These are phyloP conservation scores for Torymus auratus DNA, from an alignment of 2,888 invertebrate genomes.

Conservation along the genomic window DNA sequence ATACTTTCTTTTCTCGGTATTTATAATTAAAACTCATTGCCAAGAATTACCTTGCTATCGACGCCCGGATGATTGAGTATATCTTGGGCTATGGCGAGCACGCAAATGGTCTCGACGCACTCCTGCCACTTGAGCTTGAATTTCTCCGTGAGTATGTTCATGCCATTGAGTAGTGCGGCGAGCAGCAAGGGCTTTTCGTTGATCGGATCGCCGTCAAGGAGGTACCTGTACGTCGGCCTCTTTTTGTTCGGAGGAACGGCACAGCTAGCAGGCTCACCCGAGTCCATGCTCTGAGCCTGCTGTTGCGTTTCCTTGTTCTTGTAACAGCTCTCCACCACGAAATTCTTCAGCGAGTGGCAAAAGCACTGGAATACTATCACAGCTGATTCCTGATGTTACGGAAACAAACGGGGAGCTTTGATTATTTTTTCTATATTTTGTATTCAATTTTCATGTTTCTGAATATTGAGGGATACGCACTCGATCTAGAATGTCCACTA, in stretches of 20 bases:
- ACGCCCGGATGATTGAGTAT: slow-evolving; percentile 79
- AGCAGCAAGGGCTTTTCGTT: slow-evolving; percentile 79
- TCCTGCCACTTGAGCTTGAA: slow-evolving; percentile 88
- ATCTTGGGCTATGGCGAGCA: slow-evolving; percentile 79
- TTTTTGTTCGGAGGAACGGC: neutral
- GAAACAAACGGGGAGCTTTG: neutral
- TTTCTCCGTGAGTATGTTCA: slow-evolving; percentile 82
- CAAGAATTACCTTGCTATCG: slow-evolving; percentile 76
- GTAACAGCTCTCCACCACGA: slow-evolving; percentile 61
- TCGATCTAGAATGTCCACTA: slow-evolving; percentile 77
- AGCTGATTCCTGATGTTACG: slow-evolving; percentile 69
- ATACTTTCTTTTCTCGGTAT: slow-evolving; percentile 9
- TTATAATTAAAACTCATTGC: neutral
- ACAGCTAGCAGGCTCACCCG: neutral
- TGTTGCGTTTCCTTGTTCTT: neutral
- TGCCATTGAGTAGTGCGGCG: slow-evolving; percentile 82
- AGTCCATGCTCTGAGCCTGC: neutral
- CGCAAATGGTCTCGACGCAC: slow-evolving; percentile 85
- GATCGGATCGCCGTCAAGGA: slow-evolving; percentile 74
- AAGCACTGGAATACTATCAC: slow-evolving; percentile 73
- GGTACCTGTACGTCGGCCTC: slow-evolving; percentile 2
- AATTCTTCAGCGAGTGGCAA: slow-evolving; percentile 72
- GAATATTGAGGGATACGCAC: slow-evolving; percentile 52
- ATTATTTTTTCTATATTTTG: too few relatives aligned
- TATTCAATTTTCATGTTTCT: too few relatives aligned